These are phyloP conservation scores for Homarus gammarus DNA, from an alignment of 2,888 invertebrate species.

Conservation along the genomic window DNA sequence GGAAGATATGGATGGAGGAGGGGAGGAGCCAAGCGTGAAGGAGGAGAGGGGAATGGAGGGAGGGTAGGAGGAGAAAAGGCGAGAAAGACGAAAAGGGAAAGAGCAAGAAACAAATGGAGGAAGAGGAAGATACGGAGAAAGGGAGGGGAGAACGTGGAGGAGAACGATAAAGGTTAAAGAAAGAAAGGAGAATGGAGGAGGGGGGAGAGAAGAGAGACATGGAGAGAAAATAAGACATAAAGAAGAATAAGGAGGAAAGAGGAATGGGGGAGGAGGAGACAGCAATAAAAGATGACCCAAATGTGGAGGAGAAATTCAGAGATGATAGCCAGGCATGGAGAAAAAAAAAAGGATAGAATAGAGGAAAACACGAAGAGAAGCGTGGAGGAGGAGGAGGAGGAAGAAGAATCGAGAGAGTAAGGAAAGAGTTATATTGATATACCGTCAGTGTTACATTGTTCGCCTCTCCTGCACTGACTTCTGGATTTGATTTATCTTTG, in stretches of 20 bases:
- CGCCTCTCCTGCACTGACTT: too few species aligned
- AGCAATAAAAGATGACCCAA: too few species aligned
- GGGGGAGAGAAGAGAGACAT: too few species aligned
- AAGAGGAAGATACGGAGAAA: neutral
- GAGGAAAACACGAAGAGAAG: neutral
- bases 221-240: too few species aligned
- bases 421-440: too few species aligned
- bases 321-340: neutral
- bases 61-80: neutral
- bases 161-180: neutral
- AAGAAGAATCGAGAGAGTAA: neutral
- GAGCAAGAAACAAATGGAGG: neutral
- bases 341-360: neutral
- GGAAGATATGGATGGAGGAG: neutral
- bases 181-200: neutral
- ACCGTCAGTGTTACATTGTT: too few species aligned
- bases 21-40: neutral
- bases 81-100: neutral
- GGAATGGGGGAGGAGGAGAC: neutral
- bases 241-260: neutral
- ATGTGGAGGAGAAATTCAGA: neutral
- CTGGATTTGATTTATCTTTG: too few species aligned
- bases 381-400: neutral
- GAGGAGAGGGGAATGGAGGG: neutral
- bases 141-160: neutral